A percentile compares a stretch with the other conserved stretches of the same genome.
These are phyloP conservation scores for Pan troglodytes DNA, from an alignment of 2,113 vertebrate species.

Conservation along the genomic window NHGRI_mPanTro3-v2.1_pri NC_086015.1:173462501-173463000, in stretches of 20 bases:
- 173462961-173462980: not conserved
- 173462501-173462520: no score
- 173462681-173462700: not conserved
- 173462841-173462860: not conserved
- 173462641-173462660: not conserved
- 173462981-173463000: not conserved
- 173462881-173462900: not conserved
- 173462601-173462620: not conserved
- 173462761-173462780: not conserved
- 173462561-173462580: not conserved
- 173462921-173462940: slow-evolving; percentile 21
- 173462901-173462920: not conserved
- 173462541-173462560: not conserved
- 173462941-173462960: slow-evolving; percentile 24
- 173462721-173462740: not conserved
- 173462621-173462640: not conserved
- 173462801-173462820: not conserved
- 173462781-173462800: not conserved
- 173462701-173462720: not conserved
- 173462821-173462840: not conserved
- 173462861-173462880: not conserved
- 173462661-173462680: not conserved
- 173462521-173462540: no score
- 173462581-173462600: not conserved
- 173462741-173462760: not conserved